phyloP scores from a whole-genome alignment of 1,140 invertebrate species.

The Marisa cornuarietis region DNA sequence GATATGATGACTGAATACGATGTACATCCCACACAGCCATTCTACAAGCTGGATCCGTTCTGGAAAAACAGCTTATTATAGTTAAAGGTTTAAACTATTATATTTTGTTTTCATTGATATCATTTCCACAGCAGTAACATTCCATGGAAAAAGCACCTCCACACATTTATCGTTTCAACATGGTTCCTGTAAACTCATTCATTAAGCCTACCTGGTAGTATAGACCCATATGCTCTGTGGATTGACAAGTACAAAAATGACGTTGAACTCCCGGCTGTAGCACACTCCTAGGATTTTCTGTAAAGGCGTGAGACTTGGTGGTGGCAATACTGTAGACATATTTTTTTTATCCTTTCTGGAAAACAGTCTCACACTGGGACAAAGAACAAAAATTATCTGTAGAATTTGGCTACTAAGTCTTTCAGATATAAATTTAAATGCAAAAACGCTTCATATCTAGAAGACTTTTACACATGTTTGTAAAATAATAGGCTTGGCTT shows the following conservation, averaged over 20 bases:
- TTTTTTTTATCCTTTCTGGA: conserved; percentile 54
- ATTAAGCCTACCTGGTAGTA: conserved; percentile 56
- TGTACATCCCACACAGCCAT: conserved; percentile 59
- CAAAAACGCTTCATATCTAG: too few relatives aligned
- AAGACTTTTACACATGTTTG: background rate
- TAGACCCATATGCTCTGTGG: conserved; percentile 63
- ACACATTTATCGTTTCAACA: background rate
- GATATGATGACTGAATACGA: conserved; percentile 50
- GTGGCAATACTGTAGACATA: conserved; percentile 61
- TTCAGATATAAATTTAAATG: background rate
- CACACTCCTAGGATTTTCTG: conserved; percentile 55
- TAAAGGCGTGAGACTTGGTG: conserved; percentile 59
- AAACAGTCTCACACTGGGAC: conserved; percentile 60
- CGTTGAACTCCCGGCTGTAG: conserved; percentile 61
- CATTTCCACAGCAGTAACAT: background rate
- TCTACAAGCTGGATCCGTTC: conserved; percentile 62
- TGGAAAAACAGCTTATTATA: conserved; percentile 32
- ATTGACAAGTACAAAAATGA: conserved; percentile 60
- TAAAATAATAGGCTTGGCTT: background rate
- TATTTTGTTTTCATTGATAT: background rate
- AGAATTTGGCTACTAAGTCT: background rate
- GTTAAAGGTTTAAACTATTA: background rate
- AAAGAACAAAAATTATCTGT: conserved; percentile 2
- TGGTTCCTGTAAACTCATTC: background rate
- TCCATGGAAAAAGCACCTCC: background rate